Conservation (phyloP, 2,113 vertebrate species). For the Marmota monax region DNA sequence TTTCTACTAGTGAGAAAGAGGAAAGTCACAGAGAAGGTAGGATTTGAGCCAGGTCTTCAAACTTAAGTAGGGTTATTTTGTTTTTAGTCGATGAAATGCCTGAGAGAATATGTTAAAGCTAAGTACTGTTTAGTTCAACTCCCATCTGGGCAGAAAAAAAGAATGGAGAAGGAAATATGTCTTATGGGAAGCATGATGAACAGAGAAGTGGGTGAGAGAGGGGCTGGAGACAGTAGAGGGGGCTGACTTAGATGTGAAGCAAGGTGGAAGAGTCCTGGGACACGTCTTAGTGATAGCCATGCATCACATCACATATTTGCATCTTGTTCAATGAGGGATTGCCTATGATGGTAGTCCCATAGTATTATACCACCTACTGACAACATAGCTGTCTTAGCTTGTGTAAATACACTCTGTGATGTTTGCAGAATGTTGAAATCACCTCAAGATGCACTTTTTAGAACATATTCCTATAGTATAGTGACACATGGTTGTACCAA, state of each 20-base stretch:
- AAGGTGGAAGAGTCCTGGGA: too few species aligned
- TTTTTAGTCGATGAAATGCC: not conserved
- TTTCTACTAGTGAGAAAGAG: not conserved
- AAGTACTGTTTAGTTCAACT: too few species aligned
- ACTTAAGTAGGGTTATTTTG: not conserved
- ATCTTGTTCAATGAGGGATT: not conserved
- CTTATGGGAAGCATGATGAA: not conserved
- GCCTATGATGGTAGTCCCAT: not conserved
- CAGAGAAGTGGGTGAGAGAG: accelerated
- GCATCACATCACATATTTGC: not conserved
- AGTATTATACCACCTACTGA: not conserved
- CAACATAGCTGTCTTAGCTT: not conserved
- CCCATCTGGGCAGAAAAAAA: too few species aligned
- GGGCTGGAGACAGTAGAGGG: too few species aligned
- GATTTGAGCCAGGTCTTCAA: not conserved
- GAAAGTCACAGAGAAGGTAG: not conserved
- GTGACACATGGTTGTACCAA: not conserved
- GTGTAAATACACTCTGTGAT: not conserved
- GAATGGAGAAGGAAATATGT: not conserved
- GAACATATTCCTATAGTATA: not conserved
- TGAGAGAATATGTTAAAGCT: not conserved
- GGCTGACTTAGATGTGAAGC: not conserved
- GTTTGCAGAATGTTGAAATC: not conserved
- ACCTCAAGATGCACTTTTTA: not conserved
- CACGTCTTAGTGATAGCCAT: not conserved